Percentiles rank a stretch among this genome's conserved stretches.
phyloP scores from a whole-genome alignment of 2,888 invertebrate genomes.

The Celastrina argiolus region DNA sequence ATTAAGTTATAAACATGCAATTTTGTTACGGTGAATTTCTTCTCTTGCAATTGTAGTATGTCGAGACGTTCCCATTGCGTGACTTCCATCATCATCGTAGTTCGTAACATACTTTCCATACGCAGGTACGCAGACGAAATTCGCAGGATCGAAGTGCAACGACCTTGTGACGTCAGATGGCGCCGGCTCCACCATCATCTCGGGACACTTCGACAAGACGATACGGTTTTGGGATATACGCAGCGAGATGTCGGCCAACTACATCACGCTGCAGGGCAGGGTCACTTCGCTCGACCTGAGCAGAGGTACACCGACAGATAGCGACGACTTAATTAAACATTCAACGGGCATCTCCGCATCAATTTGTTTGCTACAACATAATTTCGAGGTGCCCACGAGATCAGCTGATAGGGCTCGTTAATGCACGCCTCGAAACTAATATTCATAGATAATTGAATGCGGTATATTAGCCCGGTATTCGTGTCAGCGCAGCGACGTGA shows the following conservation, averaged over 20 bases:
- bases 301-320: slow-evolving; percentile 80
- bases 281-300: slow-evolving; percentile 96
- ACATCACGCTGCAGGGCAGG: slow-evolving; percentile 93
- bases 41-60: slow-evolving; percentile 22
- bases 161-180: slow-evolving; percentile 95
- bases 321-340: slow-evolving; percentile 33
- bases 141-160: slow-evolving; percentile 97
- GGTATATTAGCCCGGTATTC: slow-evolving; percentile 64
- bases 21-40: slow-evolving; percentile 29
- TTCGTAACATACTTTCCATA: slow-evolving; percentile 20
- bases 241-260: slow-evolving; percentile 89
- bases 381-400: slow-evolving; percentile 39
- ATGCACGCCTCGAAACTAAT: slow-evolving; percentile 50
- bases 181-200: slow-evolving; percentile 92
- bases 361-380: slow-evolving; percentile 24
- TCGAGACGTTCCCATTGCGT: slow-evolving; percentile 24
- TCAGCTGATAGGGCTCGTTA: slow-evolving; percentile 46
- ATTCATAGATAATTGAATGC: slow-evolving; percentile 61
- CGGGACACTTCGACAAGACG: slow-evolving; percentile 98
- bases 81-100: slow-evolving; percentile 10
- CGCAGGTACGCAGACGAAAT: slow-evolving; percentile 92
- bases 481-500: slow-evolving; percentile 64
- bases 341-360: slow-evolving; percentile 20
- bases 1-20: slow-evolving; percentile 28
- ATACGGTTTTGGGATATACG: slow-evolving; percentile 98